phyloP scores from a whole-genome alignment of 2,797 vertebrate species.

The Halcyon smyrnensis region DNA sequence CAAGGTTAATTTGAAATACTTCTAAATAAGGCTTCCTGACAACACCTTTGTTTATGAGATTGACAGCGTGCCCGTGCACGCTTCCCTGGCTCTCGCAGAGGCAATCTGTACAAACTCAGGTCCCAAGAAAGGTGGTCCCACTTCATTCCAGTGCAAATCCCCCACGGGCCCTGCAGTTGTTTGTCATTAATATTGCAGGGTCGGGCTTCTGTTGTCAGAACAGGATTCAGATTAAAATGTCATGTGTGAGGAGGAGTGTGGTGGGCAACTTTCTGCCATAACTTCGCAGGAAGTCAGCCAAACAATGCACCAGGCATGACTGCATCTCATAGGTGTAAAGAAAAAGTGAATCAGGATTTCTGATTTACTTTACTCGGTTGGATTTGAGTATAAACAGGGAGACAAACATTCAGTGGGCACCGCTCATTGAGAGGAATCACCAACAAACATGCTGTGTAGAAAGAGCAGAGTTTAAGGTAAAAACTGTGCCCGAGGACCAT shows the following conservation, averaged over 20 bases:
- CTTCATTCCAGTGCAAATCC: constrained; percentile 1
- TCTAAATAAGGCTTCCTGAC: constrained; percentile 77
- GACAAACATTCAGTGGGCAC: neutral
- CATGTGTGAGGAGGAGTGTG: neutral
- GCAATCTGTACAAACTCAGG: neutral
- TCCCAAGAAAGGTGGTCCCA: neutral
- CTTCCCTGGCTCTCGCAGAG: neutral
- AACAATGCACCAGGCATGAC: neutral
- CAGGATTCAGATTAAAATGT: constrained; percentile 5
- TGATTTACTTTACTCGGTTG: neutral
- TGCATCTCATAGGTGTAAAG: neutral
- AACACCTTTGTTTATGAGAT: constrained; percentile 76
- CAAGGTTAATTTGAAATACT: constrained; percentile 81
- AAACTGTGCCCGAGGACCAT: neutral
- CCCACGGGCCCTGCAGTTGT: neutral
- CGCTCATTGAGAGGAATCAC: neutral
- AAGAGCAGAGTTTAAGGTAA: neutral
- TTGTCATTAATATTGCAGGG: constrained; percentile 42
- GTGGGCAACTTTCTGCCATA: neutral
- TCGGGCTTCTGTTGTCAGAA: neutral
- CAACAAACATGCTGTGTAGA: neutral
- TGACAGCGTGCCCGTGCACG: constrained; percentile 41
- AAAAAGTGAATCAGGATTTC: neutral
- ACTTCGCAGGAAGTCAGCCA: neutral
- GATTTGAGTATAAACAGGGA: neutral